Evolutionary conservation across 2,797 vertebrate species (phyloP).

Genomic region (Trematocara caparti): DNA sequence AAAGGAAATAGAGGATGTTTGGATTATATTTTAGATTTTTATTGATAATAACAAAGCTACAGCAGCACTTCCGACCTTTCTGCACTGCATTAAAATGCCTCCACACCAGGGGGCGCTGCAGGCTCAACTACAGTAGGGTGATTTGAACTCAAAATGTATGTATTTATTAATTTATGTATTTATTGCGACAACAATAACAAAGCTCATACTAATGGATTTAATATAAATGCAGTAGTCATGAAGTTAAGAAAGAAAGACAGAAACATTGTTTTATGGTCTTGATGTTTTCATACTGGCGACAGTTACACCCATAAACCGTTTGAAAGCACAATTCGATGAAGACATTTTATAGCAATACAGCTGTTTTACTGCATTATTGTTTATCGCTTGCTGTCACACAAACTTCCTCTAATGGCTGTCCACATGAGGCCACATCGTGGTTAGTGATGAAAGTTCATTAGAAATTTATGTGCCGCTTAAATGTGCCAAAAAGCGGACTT

Average conservation of each 20-base stretch:
- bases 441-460: not conserved
- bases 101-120: not conserved
- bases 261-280: not conserved
- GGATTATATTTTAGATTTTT: not conserved
- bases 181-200: not conserved
- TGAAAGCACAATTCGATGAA: not conserved
- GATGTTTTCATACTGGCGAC: not conserved
- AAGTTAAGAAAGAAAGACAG: not conserved
- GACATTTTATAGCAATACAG: not conserved
- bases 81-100: not conserved
- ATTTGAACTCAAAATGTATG: not conserved
- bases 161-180: not conserved
- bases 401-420: not conserved
- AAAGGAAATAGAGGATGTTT: not conserved
- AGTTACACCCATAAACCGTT: not conserved
- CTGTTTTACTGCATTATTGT: not conserved
- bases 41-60: not conserved
- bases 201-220: not conserved
- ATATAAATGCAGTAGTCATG: not conserved
- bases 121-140: not conserved
- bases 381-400: not conserved
- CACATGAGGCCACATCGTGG: not conserved
- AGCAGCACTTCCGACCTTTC: not conserved
- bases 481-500: not conserved
- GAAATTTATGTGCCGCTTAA: not conserved